phyloP scores from a whole-genome alignment of 2,888 invertebrate species.

The Platycnemis pennipes region DNA sequence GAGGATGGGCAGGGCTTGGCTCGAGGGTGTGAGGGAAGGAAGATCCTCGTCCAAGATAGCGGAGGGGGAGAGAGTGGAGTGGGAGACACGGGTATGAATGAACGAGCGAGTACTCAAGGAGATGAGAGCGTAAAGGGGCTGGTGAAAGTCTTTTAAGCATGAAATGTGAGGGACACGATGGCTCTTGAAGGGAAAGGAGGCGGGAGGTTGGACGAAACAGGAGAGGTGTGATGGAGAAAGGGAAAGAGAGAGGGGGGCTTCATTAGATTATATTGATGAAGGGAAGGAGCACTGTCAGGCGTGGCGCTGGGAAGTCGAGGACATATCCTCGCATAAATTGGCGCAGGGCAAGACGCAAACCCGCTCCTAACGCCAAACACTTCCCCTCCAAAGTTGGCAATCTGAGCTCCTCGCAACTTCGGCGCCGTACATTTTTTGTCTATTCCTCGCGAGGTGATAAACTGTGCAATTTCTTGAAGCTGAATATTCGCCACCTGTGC shows the following conservation, averaged over 20 bases:
- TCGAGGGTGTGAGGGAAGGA: not conserved
- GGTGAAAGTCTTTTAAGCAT: slow-evolving; percentile 11
- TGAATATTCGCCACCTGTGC: too few species aligned
- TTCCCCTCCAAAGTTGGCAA: too few species aligned
- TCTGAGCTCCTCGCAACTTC: too few species aligned
- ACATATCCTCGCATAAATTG: not conserved
- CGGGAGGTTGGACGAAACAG: not conserved
- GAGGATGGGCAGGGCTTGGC: not conserved
- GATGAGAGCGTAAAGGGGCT: not conserved
- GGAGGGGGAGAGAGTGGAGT: not conserved
- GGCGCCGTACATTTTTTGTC: too few species aligned
- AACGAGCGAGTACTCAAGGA: slow-evolving; percentile 6
- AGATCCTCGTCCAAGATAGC: not conserved
- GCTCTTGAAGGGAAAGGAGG: not conserved
- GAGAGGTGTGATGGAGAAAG: not conserved
- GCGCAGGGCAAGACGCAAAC: not conserved
- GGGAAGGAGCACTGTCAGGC: not conserved
- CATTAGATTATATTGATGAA: not conserved
- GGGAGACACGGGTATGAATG: not conserved
- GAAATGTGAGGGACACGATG: not conserved
- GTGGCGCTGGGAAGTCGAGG: not conserved
- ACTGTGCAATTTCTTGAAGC: too few species aligned
- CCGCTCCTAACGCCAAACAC: too few species aligned
- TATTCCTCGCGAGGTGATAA: too few species aligned
- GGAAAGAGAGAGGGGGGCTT: not conserved